These are phyloP conservation scores for Meliscaeva auricollis DNA, from an alignment of 2,888 invertebrate genomes.

Conservation along the genomic window DNA sequence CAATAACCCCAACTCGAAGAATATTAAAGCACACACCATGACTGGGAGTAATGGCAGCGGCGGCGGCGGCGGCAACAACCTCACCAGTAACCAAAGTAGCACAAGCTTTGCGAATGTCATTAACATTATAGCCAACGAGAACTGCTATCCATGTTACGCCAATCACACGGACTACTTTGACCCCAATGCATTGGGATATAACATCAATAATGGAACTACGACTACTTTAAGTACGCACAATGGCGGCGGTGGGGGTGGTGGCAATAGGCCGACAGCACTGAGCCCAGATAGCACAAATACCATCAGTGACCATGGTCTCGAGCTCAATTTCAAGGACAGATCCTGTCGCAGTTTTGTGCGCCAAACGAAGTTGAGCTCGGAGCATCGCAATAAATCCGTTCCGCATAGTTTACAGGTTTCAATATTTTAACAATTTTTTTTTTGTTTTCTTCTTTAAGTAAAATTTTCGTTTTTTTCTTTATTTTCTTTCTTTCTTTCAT, in stretches of 20 bases:
- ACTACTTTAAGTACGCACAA: constrained; percentile 50
- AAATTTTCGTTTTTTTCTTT: constrained; percentile 24
- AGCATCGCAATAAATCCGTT: constrained; percentile 80
- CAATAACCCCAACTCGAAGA: constrained; percentile 36
- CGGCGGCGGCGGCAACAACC: constrained; percentile 46
- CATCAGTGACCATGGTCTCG: constrained; percentile 77
- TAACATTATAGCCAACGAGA: constrained; percentile 70
- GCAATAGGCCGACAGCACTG: constrained; percentile 73
- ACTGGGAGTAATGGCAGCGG: neutral
- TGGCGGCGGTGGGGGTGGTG: constrained; percentile 76
- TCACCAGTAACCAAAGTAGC: constrained; percentile 57
- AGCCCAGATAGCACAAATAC: constrained; percentile 77
- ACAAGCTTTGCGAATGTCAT: constrained; percentile 67
- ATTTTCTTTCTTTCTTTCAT: constrained; percentile 1
- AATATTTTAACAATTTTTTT: constrained; percentile 27
- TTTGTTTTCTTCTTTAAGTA: constrained; percentile 32
- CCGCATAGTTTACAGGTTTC: constrained; percentile 80
- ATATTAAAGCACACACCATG: constrained; percentile 12
- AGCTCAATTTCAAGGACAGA: constrained; percentile 78
- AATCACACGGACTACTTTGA: constrained; percentile 64
- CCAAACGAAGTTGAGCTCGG: constrained; percentile 78
- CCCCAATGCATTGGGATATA: constrained; percentile 51
- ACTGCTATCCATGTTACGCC: constrained; percentile 65
- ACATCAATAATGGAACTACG: constrained; percentile 7
- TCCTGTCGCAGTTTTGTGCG: constrained; percentile 79